phyloP scores from a whole-genome alignment of 2,113 vertebrate species.

The Epinephelus moara region DNA sequence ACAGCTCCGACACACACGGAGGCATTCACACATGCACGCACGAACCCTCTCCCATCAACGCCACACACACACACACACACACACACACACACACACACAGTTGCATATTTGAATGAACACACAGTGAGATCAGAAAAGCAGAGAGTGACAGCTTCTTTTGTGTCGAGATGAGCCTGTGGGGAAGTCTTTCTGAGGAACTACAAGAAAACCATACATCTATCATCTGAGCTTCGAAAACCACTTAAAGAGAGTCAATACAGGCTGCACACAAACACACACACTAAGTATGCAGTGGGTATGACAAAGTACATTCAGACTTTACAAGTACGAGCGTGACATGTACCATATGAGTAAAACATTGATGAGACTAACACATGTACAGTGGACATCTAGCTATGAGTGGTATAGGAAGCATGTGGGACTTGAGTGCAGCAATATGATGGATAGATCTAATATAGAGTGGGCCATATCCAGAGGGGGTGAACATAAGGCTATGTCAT shows the following conservation, averaged over 20 bases:
- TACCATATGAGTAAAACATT: slow-evolving; percentile 67
- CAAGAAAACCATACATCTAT: slow-evolving; percentile 68
- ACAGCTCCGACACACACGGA: slow-evolving; percentile 62
- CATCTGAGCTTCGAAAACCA: slow-evolving; percentile 72
- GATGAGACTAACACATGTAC: slow-evolving; percentile 80
- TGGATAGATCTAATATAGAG: slow-evolving; percentile 80
- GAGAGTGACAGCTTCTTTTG: slow-evolving; percentile 76
- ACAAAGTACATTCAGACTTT: slow-evolving; percentile 70
- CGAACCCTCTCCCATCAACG: slow-evolving; percentile 6
- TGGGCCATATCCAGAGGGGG: slow-evolving; percentile 65
- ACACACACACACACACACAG: slow-evolving; percentile 30
- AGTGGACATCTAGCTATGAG: slow-evolving; percentile 57
- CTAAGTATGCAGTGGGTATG: slow-evolving; percentile 57
- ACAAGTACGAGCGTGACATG: slow-evolving; percentile 72
- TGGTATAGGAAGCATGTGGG: slow-evolving; percentile 59
- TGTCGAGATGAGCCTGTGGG: slow-evolving; percentile 63
- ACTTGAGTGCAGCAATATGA: slow-evolving; percentile 70
- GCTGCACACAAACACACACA: slow-evolving; percentile 44
- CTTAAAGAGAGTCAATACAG: slow-evolving; percentile 69
- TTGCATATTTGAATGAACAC: slow-evolving; percentile 59
- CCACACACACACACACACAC: slow-evolving; percentile 23
- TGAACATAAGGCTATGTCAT: slow-evolving; percentile 81
- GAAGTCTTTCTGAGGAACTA: slow-evolving; percentile 56
- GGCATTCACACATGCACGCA: slow-evolving; percentile 47
- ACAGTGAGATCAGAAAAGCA: slow-evolving; percentile 71